phyloP scores from a whole-genome alignment of 2,113 vertebrate genomes.

The Monarcha castaneiventris region DNA sequence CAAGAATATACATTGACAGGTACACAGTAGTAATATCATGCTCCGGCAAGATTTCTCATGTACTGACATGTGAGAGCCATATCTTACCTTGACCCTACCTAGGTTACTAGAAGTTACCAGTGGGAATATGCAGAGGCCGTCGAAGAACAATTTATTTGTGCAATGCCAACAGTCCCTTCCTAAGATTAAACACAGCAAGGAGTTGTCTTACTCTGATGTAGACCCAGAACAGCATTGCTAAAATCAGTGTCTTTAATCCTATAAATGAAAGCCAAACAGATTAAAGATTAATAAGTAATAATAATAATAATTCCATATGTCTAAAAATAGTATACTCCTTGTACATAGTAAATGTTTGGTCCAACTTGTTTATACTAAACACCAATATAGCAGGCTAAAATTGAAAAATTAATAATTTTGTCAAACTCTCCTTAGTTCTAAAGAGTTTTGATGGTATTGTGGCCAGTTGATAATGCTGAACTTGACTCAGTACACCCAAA shows the following conservation, averaged over 20 bases:
- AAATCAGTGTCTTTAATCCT: neutral
- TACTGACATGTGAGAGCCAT: neutral
- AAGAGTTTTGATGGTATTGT: neutral
- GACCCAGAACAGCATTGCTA: neutral
- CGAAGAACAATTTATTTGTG: neutral
- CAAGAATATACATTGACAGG: too few relatives aligned
- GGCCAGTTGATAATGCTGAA: neutral
- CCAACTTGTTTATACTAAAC: neutral
- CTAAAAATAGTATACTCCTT: neutral
- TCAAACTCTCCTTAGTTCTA: neutral
- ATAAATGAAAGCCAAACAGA: neutral
- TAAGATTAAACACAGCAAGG: neutral
- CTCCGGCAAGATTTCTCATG: neutral
- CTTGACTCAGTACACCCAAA: neutral
- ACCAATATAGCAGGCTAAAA: neutral
- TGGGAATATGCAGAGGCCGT: neutral
- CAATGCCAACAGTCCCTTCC: neutral
- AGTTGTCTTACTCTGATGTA: neutral
- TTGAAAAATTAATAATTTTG: neutral
- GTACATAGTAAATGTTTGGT: neutral
- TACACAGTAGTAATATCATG: neutral
- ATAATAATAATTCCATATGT: neutral
- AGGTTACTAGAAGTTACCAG: neutral
- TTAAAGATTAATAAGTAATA: neutral
- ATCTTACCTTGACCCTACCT: neutral